These are phyloP conservation scores for Psittacus erithacus DNA, from an alignment of 2,113 vertebrate species.

Conservation along the genomic window DNA sequence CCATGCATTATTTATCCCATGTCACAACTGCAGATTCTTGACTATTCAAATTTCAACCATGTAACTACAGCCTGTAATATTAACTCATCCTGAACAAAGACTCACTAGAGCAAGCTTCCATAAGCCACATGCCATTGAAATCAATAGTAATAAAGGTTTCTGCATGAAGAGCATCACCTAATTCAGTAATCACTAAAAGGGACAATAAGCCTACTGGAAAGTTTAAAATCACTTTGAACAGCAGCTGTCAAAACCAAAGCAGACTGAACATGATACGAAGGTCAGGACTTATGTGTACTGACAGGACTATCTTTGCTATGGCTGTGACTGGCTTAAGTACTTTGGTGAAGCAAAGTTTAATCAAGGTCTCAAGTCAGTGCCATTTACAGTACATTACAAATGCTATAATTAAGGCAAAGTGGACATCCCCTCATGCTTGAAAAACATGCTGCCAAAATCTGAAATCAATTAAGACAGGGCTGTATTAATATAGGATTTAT, in stretches of 20 bases:
- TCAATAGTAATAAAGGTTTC: neutral
- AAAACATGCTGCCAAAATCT: neutral
- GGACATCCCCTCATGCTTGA: neutral
- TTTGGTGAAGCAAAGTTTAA: constrained; percentile 28
- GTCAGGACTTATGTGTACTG: constrained; percentile 32
- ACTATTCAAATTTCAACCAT: neutral
- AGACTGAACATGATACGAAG: neutral
- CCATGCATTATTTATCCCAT: neutral
- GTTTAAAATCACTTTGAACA: constrained; percentile 21
- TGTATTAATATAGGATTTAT: neutral
- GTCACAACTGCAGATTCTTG: neutral
- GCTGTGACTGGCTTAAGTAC: neutral
- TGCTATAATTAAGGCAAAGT: neutral
- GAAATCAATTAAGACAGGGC: neutral
- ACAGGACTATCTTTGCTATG: neutral
- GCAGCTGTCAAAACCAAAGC: constrained; percentile 19
- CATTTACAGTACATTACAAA: neutral
- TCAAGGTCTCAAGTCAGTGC: neutral
- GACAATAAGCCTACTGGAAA: neutral
- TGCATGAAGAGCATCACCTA: neutral
- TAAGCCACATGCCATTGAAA: neutral
- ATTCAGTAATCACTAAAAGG: neutral
- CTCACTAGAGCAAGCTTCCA: neutral
- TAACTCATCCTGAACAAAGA: neutral
- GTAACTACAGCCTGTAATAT: neutral